Evolutionary conservation across 2,113 vertebrate species (phyloP).

Genomic region (Nannospalax galili): DNA sequence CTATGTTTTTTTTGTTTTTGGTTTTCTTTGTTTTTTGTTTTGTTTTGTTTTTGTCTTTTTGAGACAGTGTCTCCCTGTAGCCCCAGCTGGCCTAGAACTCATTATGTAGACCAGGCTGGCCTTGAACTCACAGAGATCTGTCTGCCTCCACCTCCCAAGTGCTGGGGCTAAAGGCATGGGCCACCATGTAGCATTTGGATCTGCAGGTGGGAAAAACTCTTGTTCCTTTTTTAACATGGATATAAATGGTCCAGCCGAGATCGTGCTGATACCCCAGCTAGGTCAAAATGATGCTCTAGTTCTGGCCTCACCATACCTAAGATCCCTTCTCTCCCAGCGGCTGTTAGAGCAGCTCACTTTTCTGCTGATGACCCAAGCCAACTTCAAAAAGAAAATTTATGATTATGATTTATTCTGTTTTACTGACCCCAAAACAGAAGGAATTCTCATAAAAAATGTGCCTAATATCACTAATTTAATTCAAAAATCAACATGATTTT

Average conservation of each 20-base stretch:
- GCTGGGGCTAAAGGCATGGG: no score
- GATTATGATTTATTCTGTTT: constrained; percentile 52
- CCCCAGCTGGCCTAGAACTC: no score
- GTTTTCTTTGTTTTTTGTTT: no score
- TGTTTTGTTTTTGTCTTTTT: no score
- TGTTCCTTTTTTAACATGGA: not conserved
- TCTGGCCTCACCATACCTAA: not conserved
- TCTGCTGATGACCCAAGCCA: constrained; percentile 39
- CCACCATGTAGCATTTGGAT: no score
- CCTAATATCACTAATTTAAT: constrained; percentile 11
- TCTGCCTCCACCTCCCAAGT: no score
- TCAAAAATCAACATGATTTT: not conserved
- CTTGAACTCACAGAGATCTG: no score
- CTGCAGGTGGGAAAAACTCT: not conserved
- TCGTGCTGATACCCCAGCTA: not conserved
- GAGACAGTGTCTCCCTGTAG: no score
- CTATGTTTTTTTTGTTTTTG: no score
- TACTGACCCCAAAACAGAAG: constrained; percentile 1
- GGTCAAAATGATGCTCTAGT: not conserved
- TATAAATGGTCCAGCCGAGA: constrained; percentile 25
- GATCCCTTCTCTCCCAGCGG: not conserved
- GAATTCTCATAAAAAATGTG: constrained; percentile 31
- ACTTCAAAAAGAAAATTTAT: constrained; percentile 32
- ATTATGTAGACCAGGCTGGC: no score
- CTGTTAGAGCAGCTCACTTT: constrained; percentile 22